A percentile compares a stretch with the other conserved stretches of the same genome.
phyloP scores from a whole-genome alignment of 2,113 vertebrate species.

The Pipra filicauda region DNA sequence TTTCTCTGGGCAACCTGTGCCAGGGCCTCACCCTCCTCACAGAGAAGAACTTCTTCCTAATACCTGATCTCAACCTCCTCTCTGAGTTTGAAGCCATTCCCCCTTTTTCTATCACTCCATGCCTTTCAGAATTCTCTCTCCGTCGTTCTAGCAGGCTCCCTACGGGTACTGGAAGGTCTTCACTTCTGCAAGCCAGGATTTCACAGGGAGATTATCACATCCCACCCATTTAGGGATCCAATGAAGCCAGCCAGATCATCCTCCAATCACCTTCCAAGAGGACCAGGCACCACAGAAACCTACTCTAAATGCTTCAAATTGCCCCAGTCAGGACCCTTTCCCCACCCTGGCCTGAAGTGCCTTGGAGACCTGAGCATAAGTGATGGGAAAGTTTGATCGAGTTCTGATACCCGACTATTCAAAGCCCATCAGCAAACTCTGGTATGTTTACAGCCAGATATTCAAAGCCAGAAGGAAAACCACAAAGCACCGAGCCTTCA shows the following conservation, averaged over 20 bases:
- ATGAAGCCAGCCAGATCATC: background rate
- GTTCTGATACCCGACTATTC: background rate
- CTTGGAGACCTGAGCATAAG: background rate
- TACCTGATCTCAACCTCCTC: background rate
- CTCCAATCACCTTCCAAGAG: background rate
- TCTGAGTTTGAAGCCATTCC: background rate
- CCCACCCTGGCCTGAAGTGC: background rate
- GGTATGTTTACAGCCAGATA: background rate
- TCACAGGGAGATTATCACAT: background rate
- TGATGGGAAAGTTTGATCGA: background rate
- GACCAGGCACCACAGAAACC: background rate
- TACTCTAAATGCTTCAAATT: background rate
- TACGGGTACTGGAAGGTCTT: background rate
- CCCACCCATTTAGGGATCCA: background rate
- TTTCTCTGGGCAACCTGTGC: background rate
- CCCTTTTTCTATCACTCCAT: background rate
- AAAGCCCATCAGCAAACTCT: background rate
- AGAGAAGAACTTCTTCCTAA: background rate
- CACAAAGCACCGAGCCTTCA: background rate
- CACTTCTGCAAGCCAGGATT: background rate
- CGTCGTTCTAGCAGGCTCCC: background rate
- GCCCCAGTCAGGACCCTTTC: background rate
- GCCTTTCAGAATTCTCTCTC: background rate
- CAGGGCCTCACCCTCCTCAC: background rate
- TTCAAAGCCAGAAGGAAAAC: background rate